Percentiles rank a stretch among this genome's conserved stretches.
Conservation (phyloP, 1,140 invertebrate species). For the Frieseomelitta varia region DNA sequence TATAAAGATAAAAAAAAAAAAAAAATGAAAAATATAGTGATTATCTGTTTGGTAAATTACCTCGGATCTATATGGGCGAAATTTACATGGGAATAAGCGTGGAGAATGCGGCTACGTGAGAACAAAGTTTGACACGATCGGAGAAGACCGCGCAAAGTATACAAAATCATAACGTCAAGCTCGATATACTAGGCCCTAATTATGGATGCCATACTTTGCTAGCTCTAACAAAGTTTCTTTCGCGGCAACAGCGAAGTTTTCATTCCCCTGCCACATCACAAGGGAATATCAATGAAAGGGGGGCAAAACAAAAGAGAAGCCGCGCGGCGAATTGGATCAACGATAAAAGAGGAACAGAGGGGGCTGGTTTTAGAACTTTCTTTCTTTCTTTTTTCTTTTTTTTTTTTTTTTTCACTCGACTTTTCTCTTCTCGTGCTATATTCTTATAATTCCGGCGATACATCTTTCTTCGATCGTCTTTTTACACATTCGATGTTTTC, state of each 20-base stretch:
- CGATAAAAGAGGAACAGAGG: not conserved
- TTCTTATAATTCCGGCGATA: constrained; percentile 40
- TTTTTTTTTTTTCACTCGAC: not conserved
- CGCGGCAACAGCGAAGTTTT: not conserved
- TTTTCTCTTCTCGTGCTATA: constrained; percentile 1
- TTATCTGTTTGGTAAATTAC: not conserved
- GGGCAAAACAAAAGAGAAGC: not conserved
- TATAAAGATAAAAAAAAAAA: not conserved
- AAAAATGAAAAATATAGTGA: not conserved
- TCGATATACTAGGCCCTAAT: constrained; percentile 22
- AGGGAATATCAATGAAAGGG: constrained; percentile 13
- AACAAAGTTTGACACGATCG: not conserved
- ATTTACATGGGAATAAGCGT: constrained; percentile 5
- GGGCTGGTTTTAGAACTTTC: not conserved
- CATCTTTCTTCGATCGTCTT: constrained; percentile 24
- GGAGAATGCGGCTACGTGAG: not conserved
- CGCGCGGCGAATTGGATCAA: not conserved
- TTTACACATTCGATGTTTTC: not conserved
- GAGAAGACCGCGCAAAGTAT: not conserved
- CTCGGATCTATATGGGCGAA: too few relatives aligned
- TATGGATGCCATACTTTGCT: not conserved
- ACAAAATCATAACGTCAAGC: not conserved
- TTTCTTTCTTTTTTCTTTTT: not conserved
- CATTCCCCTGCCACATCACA: not conserved
- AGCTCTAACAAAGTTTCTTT: not conserved